Percentiles rank a stretch among this genome's conserved stretches.
phyloP scores from a whole-genome alignment of 2,113 vertebrate genomes.

The Actenoides hombroni region DNA sequence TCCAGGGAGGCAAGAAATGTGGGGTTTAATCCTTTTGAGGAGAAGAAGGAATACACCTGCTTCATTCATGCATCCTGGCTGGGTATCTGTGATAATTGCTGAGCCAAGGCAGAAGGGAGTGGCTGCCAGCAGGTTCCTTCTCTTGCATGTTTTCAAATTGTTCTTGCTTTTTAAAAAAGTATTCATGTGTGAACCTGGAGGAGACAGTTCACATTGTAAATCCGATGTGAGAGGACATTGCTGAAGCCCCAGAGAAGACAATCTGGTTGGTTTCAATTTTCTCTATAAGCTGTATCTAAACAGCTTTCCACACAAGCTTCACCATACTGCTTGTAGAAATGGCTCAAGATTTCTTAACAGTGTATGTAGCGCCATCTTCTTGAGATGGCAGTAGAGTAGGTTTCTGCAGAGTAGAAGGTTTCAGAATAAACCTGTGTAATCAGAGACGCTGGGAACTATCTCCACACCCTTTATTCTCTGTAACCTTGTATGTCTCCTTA shows the following conservation, averaged over 20 bases:
- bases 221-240: not conserved
- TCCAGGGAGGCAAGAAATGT: not conserved
- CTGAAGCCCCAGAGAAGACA: not conserved
- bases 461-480: not conserved
- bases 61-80: not conserved
- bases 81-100: not conserved
- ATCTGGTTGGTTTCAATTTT: not conserved
- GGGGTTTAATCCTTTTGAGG: conserved; percentile 9
- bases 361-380: not conserved
- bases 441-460: not conserved
- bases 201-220: not conserved
- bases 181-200: not conserved
- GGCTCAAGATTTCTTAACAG: not conserved
- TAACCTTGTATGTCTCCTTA: not conserved
- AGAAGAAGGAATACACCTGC: not conserved
- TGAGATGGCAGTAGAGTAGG: not conserved
- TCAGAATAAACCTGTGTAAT: not conserved
- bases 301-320: not conserved
- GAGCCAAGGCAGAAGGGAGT: not conserved
- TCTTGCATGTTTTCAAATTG: not conserved
- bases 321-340: not conserved
- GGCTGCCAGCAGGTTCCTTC: not conserved
- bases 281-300: not conserved
- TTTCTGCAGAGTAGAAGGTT: not conserved
- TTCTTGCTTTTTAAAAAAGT: not conserved